Evolutionary conservation across 2,797 vertebrate species (phyloP).

Genomic region (Orestias chungarensis): DNA sequence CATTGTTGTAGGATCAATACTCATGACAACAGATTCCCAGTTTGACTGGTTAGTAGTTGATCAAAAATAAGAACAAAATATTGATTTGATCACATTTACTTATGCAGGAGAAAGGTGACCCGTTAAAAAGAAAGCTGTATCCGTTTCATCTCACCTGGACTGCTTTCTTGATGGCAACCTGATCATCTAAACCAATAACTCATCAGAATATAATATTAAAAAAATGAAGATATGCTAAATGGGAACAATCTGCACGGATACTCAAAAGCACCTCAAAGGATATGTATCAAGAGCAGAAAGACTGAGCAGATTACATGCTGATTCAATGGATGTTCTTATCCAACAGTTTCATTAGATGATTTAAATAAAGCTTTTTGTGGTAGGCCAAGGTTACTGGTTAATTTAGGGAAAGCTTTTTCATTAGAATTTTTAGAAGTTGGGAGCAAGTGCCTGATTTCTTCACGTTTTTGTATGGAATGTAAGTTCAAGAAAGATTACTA

Average conservation of each 20-base stretch:
- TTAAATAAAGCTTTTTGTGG: background rate
- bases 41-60: constrained; percentile 9
- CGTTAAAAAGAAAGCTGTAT: background rate
- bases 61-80: constrained; percentile 4
- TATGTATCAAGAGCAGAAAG: background rate
- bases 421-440: background rate
- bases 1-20: background rate
- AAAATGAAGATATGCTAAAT: too few relatives aligned
- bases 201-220: too few relatives aligned
- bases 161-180: background rate
- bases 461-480: background rate
- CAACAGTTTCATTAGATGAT: background rate
- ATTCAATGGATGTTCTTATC: background rate
- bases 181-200: background rate
- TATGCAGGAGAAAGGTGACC: background rate
- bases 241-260: too few relatives aligned
- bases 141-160: background rate
- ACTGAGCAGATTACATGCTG: background rate
- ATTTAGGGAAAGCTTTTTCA: background rate
- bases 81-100: background rate
- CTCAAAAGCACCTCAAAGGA: background rate
- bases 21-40: background rate
- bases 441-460: background rate
- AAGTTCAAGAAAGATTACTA: background rate
- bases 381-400: too few relatives aligned